phyloP scores from a whole-genome alignment of 1,140 invertebrate species.

The Oncopeltus fasciatus region DNA sequence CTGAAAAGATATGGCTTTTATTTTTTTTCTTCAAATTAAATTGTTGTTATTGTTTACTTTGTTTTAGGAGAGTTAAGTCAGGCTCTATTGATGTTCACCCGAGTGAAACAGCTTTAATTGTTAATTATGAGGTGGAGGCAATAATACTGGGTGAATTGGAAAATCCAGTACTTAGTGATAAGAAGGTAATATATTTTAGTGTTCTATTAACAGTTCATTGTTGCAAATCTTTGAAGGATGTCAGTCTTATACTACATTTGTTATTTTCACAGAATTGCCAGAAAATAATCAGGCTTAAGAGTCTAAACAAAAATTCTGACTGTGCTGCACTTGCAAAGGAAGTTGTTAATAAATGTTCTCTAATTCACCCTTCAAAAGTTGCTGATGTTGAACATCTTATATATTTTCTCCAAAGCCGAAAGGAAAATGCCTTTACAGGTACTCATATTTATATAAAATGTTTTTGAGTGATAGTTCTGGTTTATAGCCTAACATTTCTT shows the following conservation, averaged over 20 bases:
- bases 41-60: neutral
- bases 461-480: too few relatives aligned
- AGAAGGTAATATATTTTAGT: constrained; percentile 41
- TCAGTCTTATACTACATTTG: constrained; percentile 14
- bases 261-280: constrained; percentile 46
- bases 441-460: neutral
- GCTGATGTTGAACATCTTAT: constrained; percentile 82
- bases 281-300: constrained; percentile 73
- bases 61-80: constrained; percentile 59
- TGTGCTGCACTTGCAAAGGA: constrained; percentile 65
- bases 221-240: too few relatives aligned
- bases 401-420: constrained; percentile 76
- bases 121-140: constrained; percentile 80
- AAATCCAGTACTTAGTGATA: constrained; percentile 71
- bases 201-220: neutral
- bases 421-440: constrained; percentile 34
- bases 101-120: constrained; percentile 73
- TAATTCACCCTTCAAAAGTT: constrained; percentile 73
- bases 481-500: too few relatives aligned
- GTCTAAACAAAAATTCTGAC: constrained; percentile 65
- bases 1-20: neutral
- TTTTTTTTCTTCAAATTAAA: too few relatives aligned
- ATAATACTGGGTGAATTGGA: constrained; percentile 69
- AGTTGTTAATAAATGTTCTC: constrained; percentile 74
- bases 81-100: constrained; percentile 81